Evolutionary conservation across 2,113 vertebrate species (phyloP), one percentile per base, ranked within the genome.

Genomic region (Pseudopipra pipra): DNA sequence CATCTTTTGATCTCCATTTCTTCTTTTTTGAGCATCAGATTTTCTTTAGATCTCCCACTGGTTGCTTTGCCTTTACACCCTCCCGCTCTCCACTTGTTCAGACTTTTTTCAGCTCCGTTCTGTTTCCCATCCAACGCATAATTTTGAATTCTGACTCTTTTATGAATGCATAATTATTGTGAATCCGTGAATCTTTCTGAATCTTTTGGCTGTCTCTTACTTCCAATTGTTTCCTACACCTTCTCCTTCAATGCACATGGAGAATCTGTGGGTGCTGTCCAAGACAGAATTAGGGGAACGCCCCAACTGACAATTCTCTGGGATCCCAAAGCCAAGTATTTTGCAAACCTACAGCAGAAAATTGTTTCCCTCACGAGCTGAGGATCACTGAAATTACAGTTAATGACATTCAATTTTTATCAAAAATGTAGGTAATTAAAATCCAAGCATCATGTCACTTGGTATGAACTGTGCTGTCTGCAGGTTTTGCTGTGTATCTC

Each of bases 1-100:
- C 96, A 80, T 95, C 95, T 96, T 86, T 93, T 95, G 73, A 95
- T 71, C 85, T 66, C 94, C 81, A 90, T 91, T 91, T 96, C 77
- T 65, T 89, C 95, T 96, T 93, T 95, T 94, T 94, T 25, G 0
- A 85, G 84, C 72, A 59, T 83, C 66, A 91, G 37, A 89, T 89
- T 97, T 96, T 79, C 93, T 72, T 59, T 87, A 33, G 62, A 95
- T 44, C 83, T 96, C 85, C 68, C 93, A 51, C 86, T 95, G 96
- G 80, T 91, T 89, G 77, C 96, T 94, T 97, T 98, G 91, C 63
- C 88, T 85, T 84, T 94, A 80, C 78, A 85, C 75, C 79, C 59
- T 93, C 85, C 94, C 71, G 46, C 33, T 44, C 92, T 95, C 95
- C 90, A 97, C 96, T 59, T 21, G 24, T 94, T 97, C 96, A 89